phyloP scores from a whole-genome alignment of 1,140 invertebrate species.

The Thaumetopoea pityocampa region DNA sequence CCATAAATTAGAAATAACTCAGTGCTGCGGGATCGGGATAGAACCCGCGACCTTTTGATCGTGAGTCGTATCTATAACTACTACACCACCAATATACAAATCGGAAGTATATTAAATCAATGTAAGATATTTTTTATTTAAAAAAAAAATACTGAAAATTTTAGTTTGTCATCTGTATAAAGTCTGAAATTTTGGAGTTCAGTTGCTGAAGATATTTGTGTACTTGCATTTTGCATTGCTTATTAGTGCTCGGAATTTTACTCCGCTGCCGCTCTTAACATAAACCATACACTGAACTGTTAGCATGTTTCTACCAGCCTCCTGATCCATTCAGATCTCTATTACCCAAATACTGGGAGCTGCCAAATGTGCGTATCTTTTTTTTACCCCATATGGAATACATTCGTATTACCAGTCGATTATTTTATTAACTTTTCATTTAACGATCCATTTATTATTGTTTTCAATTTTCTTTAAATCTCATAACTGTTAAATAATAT shows the following conservation, averaged over 20 bases:
- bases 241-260: neutral
- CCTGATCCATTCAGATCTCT: slow-evolving; percentile 48
- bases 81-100: too few relatives aligned
- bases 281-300: slow-evolving; percentile 22
- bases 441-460: slow-evolving; percentile 12
- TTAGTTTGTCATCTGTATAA: too few relatives aligned
- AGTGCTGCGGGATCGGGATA: too few relatives aligned
- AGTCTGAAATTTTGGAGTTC: too few relatives aligned
- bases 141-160: too few relatives aligned
- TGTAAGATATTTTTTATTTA: too few relatives aligned
- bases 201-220: neutral
- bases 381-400: slow-evolving; percentile 52
- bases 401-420: slow-evolving; percentile 30
- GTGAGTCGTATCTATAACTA: too few relatives aligned
- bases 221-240: neutral
- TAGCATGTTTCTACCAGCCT: slow-evolving; percentile 40
- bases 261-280: slow-evolving; percentile 4
- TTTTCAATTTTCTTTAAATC: slow-evolving; percentile 3
- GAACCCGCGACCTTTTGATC: too few relatives aligned
- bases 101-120: too few relatives aligned
- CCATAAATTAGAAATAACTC: too few relatives aligned
- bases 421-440: slow-evolving; percentile 29
- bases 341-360: slow-evolving; percentile 44
- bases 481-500: neutral
- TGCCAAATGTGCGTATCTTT: slow-evolving; percentile 29